Conservation (phyloP, 1,140 invertebrate species). For the Papilio dardanus region DNA sequence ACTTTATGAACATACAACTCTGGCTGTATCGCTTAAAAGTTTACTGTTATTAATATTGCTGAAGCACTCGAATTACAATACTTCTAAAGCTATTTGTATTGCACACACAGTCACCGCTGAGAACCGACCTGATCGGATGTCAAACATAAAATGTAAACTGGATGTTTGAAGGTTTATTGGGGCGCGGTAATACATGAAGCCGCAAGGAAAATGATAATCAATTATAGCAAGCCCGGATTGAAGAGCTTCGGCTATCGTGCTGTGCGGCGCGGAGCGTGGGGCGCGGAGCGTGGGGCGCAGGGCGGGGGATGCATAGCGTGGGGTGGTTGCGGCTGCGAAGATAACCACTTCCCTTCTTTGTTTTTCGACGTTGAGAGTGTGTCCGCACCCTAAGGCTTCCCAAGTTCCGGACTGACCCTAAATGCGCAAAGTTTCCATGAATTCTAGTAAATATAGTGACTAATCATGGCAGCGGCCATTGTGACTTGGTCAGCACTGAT, state of each 20-base stretch:
- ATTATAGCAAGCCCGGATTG: slow-evolving; percentile 41
- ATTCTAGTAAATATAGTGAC: neutral
- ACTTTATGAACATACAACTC: too few species aligned
- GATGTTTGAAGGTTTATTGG: neutral
- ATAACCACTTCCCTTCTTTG: slow-evolving; percentile 45
- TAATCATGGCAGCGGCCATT: neutral
- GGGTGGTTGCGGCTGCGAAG: slow-evolving; percentile 35
- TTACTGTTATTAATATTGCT: neutral
- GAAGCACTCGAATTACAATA: too few species aligned
- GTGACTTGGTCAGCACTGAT: neutral
- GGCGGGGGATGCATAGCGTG: slow-evolving; percentile 6
- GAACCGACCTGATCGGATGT: neutral
- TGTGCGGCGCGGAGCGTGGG: slow-evolving; percentile 17
- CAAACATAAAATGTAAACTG: neutral
- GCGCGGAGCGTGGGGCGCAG: neutral
- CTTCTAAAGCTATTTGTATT: too few species aligned
- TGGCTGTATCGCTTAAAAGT: too few species aligned
- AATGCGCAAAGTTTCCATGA: neutral
- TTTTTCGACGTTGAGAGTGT: too few species aligned
- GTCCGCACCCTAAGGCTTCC: slow-evolving; percentile 39
- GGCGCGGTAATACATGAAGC: neutral
- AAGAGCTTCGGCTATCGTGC: slow-evolving; percentile 41
- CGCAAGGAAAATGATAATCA: slow-evolving; percentile 43
- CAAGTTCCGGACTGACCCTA: neutral
- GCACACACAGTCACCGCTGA: too few species aligned